Evolutionary conservation across 2,113 vertebrate species (phyloP).

Genomic region (Nothoprocta pentlandii): DNA sequence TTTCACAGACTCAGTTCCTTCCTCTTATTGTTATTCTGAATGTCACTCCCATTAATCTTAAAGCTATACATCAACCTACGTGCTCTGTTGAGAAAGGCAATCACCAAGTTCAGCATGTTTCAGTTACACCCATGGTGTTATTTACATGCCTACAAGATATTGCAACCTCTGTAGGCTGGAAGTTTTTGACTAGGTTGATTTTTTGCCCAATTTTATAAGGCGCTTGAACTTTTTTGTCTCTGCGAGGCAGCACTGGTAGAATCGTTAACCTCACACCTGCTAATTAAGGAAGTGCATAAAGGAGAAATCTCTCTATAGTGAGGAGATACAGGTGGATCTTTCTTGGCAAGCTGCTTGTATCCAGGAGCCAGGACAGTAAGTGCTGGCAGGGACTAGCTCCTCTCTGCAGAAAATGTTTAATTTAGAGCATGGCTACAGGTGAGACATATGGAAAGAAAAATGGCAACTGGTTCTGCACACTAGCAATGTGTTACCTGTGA

Average conservation of each 20-base stretch:
- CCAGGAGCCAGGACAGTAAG: not conserved
- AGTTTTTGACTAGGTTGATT: not conserved
- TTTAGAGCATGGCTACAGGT: not conserved
- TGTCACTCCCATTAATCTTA: not conserved
- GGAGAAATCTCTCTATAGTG: not conserved
- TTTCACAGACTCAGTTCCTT: not conserved
- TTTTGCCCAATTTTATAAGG: not conserved
- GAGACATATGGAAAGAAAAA: not conserved
- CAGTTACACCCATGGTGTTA: not conserved
- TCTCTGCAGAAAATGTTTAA: not conserved
- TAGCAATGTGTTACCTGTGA: not conserved
- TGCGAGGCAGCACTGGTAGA: not conserved
- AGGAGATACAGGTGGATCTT: not conserved
- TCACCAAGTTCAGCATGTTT: not conserved
- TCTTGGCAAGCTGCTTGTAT: not conserved
- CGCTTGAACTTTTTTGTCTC: not conserved
- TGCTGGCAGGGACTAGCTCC: not conserved
- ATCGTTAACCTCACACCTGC: not conserved
- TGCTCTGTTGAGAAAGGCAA: not conserved
- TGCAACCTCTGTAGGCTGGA: not conserved
- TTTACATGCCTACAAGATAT: not conserved
- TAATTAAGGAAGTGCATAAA: not conserved
- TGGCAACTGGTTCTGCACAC: not conserved
- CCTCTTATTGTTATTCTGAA: slow-evolving; percentile 16
- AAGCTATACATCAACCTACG: not conserved